phyloP scores from a whole-genome alignment of 2,113 vertebrate species.

The Mustela nigripes region DNA sequence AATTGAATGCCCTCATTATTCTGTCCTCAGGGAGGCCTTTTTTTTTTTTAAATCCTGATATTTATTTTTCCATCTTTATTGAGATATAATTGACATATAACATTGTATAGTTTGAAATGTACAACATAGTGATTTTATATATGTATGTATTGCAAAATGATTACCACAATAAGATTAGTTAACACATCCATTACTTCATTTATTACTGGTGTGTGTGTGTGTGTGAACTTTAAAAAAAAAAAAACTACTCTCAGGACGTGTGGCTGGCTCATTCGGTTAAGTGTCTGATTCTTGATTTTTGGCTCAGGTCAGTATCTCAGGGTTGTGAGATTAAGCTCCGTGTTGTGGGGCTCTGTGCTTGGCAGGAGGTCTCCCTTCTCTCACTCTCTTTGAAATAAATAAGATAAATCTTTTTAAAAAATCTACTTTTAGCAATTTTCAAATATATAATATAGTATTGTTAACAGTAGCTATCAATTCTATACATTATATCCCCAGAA shows the following conservation, averaged over 20 bases:
- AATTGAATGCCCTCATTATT: slow-evolving; percentile 10
- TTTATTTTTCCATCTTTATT: neutral
- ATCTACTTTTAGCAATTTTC: no score
- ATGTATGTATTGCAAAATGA: neutral
- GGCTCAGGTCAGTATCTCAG: no score
- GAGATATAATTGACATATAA: neutral
- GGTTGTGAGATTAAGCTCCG: no score
- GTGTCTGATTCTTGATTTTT: neutral
- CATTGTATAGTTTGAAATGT: neutral
- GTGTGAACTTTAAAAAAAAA: neutral
- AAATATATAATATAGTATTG: no score
- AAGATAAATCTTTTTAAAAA: no score
- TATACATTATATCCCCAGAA: no score
- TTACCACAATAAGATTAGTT: neutral
- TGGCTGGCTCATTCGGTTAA: neutral
- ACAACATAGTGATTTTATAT: neutral
- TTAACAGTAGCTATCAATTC: no score
- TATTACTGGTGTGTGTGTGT: neutral
- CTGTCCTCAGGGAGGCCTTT: neutral
- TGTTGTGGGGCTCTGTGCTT: no score
- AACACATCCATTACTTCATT: neutral
- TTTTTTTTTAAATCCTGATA: neutral
- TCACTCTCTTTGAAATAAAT: no score
- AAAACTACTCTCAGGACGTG: neutral
- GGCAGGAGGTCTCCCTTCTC: no score